These are phyloP conservation scores for Drosophila paramelanica DNA, from an alignment of 2,888 invertebrate genomes.

Conservation along the genomic window DNA sequence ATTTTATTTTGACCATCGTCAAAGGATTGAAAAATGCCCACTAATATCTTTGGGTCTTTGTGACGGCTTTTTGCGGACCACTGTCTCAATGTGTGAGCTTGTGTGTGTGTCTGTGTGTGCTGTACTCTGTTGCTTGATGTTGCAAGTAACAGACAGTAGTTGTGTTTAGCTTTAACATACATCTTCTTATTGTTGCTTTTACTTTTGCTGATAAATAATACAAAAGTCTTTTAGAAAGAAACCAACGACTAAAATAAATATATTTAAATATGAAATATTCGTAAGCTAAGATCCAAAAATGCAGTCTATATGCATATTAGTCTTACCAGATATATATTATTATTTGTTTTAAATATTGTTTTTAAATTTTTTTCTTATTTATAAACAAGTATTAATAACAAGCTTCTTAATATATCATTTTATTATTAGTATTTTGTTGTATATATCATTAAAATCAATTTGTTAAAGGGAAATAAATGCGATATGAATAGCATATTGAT, in stretches of 20 bases:
- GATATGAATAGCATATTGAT: too few species aligned
- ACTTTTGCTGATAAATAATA: constrained; percentile 7
- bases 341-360: too few species aligned
- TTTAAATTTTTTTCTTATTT: too few species aligned
- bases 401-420: too few species aligned
- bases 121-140: constrained; percentile 9
- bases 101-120: constrained; percentile 3
- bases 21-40: constrained; percentile 85
- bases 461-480: too few species aligned
- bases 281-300: too few species aligned
- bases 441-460: too few species aligned
- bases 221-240: constrained; percentile 1
- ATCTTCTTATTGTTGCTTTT: constrained; percentile 29
- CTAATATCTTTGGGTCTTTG: constrained; percentile 83
- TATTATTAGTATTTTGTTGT: too few species aligned
- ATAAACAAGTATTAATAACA: too few species aligned
- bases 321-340: too few species aligned
- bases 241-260: neutral
- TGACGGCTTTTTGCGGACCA: constrained; percentile 62
- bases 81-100: constrained; percentile 19
- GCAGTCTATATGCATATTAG: too few species aligned
- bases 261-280: too few species aligned
- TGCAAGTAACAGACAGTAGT: constrained; percentile 38
- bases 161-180: constrained; percentile 21
- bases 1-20: constrained; percentile 83